Evolutionary conservation across 2,888 invertebrate genomes (phyloP).

Genomic region (Lissonota sp.): DNA sequence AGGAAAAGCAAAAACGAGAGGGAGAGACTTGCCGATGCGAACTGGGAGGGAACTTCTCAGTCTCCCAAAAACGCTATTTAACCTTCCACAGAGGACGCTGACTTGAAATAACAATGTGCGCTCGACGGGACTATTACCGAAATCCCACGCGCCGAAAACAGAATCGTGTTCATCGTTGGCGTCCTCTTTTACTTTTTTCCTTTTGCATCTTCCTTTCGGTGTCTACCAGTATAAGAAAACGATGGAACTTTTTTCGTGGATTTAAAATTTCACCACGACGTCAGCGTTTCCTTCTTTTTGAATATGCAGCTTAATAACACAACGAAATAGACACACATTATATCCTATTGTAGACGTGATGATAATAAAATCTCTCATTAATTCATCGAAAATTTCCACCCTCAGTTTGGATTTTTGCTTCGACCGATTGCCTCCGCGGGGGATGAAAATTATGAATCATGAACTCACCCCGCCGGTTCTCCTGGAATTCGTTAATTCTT

Average conservation of each 20-base stretch:
- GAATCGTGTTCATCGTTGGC: constrained; percentile 33
- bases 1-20: constrained; percentile 20
- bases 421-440: constrained; percentile 70
- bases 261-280: not conserved
- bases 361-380: constrained; percentile 28
- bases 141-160: constrained; percentile 65
- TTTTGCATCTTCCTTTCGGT: too few relatives aligned
- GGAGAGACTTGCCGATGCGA: constrained; percentile 10
- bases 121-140: constrained; percentile 67
- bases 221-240: too few relatives aligned
- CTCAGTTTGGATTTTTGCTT: constrained; percentile 70
- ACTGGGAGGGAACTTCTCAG: constrained; percentile 70
- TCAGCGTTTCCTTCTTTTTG: not conserved
- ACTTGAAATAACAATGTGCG: constrained; percentile 74
- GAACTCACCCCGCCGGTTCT: constrained; percentile 29
- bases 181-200: constrained; percentile 6
- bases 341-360: not conserved
- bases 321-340: not conserved
- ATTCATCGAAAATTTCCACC: constrained; percentile 7
- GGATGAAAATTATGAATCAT: constrained; percentile 73
- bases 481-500: constrained; percentile 70
- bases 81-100: constrained; percentile 69
- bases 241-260: too few relatives aligned
- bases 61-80: constrained; percentile 73
- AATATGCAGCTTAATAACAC: not conserved